Percentiles rank a stretch among this genome's conserved stretches.
Conservation (phyloP, 2,888 invertebrate genomes). For the Leucoptera coffeella region DNA sequence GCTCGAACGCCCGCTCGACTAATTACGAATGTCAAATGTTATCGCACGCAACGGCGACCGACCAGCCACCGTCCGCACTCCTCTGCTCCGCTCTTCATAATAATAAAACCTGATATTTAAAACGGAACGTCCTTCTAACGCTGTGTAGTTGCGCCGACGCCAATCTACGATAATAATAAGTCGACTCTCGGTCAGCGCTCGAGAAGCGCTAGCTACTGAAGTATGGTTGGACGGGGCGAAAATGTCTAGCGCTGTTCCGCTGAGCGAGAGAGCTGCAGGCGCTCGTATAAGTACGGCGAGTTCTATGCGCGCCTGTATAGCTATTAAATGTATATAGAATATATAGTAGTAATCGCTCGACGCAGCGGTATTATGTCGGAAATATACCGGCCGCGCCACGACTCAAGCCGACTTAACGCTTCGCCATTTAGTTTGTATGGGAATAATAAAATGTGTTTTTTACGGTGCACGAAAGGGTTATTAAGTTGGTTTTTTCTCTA, state of each 20-base stretch:
- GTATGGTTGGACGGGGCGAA: conserved; percentile 14
- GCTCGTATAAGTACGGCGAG: conserved; percentile 55
- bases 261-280: conserved; percentile 22
- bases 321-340: conserved; percentile 56
- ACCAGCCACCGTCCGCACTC: conserved; percentile 41
- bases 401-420: conserved; percentile 42
- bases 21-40: conserved; percentile 55
- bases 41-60: conserved; percentile 43
- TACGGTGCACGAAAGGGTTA: conserved; percentile 30
- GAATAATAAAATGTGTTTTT: conserved; percentile 43
- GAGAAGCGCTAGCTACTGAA: conserved; percentile 24
- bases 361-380: conserved; percentile 56
- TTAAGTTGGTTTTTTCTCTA: conserved; percentile 30
- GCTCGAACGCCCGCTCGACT: conserved; percentile 24
- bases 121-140: conserved; percentile 56
- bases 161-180: conserved; percentile 56
- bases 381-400: conserved; percentile 49
- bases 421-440: conserved; percentile 50
- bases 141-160: conserved; percentile 56
- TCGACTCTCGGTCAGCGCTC: conserved; percentile 33
- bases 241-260: conserved; percentile 32
- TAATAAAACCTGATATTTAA: conserved; percentile 56
- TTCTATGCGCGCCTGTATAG: conserved; percentile 56
- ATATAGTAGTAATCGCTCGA: conserved; percentile 56
- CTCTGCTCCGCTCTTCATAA: conserved; percentile 53